Base-by-base conservation (phyloP, 2,113 vertebrate genomes). In the Hippoglossus stenolepis region DNA sequence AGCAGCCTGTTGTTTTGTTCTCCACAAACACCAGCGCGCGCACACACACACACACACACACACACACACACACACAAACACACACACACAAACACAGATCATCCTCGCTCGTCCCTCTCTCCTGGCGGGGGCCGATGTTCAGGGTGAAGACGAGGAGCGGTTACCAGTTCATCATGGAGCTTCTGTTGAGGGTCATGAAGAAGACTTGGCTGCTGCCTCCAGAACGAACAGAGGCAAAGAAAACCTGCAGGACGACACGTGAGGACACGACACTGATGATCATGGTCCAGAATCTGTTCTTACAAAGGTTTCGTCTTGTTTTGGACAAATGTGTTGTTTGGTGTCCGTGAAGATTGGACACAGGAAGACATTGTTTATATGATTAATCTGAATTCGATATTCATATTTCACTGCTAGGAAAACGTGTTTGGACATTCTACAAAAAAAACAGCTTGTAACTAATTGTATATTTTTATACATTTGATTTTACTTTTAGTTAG, bases 131-230 rank as follows among this genome's bases (percentile, higher is more conserved):
- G 31, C 21, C 13, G 63, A 56, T 40, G 63, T 12, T 53, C 74
- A 54, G 61, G 59, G 69, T 56, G 75, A 67, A 49, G 83, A 73
- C 8, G 80, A 80, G 20, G 73, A 73, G 26, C 57, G 31, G 80
- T 97, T 98, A 99, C 98, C 98, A 99, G 95, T 99, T 99, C 98
- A 99, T 99, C 97, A 99, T 99, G 93, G 97, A 99, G 95, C 98
- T 99, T 95, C 98, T 96, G 95, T 99, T 99, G 89, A 99, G 96
- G 82, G 98, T 99, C 98, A 99, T 99, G 96, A 99, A 99, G 95
- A 99, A 99, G 90, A 99, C 98, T 94, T 99, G 98, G 90, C 98
- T 99, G 94, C 98, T 99, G 93, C 98, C 98, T 91, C 98, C 98
- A 12, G 98, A 99, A 79, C 98, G 95, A 80, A 99, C 98, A 0